Conservation (phyloP, 1,140 invertebrate species). For the Diorhabda sublineata region DNA sequence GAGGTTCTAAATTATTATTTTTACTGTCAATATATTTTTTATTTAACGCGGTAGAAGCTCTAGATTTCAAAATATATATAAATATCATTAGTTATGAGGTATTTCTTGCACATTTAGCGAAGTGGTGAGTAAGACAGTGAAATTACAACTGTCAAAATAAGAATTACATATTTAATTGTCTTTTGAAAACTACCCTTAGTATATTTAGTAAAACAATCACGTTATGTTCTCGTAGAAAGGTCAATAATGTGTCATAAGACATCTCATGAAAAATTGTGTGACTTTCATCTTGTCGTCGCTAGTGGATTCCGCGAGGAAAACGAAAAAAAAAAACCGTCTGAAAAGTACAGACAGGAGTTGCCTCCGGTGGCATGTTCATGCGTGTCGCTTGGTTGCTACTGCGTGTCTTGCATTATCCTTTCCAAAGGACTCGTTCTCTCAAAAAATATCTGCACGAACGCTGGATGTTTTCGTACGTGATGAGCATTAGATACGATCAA, state of each 20-base stretch:
- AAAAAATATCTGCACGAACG: slow-evolving; percentile 29
- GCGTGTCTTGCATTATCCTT: slow-evolving; percentile 25
- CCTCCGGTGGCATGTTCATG: slow-evolving; percentile 26
- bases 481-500: slow-evolving; percentile 5
- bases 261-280: neutral
- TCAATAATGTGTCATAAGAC: neutral
- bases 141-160: too few relatives aligned
- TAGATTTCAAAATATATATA: too few relatives aligned
- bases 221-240: neutral
- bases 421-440: slow-evolving; percentile 12
- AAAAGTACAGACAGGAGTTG: slow-evolving; percentile 22
- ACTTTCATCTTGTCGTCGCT: slow-evolving; percentile 6
- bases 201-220: too few relatives aligned
- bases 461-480: slow-evolving; percentile 21
- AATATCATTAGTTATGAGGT: too few relatives aligned
- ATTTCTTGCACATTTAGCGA: too few relatives aligned
- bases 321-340: slow-evolving; percentile 4
- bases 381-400: slow-evolving; percentile 19
- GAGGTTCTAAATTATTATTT: too few relatives aligned
- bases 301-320: slow-evolving; percentile 7
- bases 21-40: too few relatives aligned
- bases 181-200: too few relatives aligned
- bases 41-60: too few relatives aligned
- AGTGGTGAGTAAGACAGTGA: too few relatives aligned
- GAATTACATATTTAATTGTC: too few relatives aligned